phyloP scores from a whole-genome alignment of 2,888 invertebrate genomes.

The Fissipunctia ypsillon region DNA sequence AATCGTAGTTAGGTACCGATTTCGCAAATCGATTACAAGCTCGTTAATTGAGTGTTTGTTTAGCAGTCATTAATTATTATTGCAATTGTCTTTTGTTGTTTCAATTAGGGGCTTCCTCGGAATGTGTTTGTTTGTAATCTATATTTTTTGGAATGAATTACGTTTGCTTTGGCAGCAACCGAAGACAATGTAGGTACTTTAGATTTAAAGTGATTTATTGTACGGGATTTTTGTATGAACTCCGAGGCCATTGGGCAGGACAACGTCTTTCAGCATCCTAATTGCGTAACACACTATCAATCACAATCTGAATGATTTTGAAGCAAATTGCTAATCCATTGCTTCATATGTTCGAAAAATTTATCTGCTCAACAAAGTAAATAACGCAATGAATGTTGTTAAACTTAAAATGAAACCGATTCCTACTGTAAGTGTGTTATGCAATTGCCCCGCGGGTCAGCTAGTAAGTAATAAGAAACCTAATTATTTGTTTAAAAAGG shows the following conservation, averaged over 20 bases:
- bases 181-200: not conserved
- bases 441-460: too few relatives aligned
- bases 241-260: not conserved
- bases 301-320: too few relatives aligned
- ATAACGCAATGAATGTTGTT: too few relatives aligned
- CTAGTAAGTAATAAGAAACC: not conserved
- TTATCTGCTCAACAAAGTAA: too few relatives aligned
- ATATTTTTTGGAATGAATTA: not conserved
- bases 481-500: not conserved
- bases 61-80: conserved; percentile 46
- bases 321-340: too few relatives aligned
- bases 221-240: too few relatives aligned
- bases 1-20: conserved; percentile 69
- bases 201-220: too few relatives aligned
- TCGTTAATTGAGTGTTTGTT: conserved; percentile 59
- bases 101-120: conserved; percentile 41
- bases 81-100: conserved; percentile 44
- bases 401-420: too few relatives aligned
- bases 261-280: too few relatives aligned
- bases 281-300: too few relatives aligned
- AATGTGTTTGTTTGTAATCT: conserved; percentile 5
- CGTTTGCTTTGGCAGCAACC: not conserved
- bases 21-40: conserved; percentile 73
- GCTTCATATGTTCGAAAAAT: too few relatives aligned
- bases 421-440: too few relatives aligned